Conservation (phyloP, 2,797 vertebrate species). For the Sardinella longiceps region DNA sequence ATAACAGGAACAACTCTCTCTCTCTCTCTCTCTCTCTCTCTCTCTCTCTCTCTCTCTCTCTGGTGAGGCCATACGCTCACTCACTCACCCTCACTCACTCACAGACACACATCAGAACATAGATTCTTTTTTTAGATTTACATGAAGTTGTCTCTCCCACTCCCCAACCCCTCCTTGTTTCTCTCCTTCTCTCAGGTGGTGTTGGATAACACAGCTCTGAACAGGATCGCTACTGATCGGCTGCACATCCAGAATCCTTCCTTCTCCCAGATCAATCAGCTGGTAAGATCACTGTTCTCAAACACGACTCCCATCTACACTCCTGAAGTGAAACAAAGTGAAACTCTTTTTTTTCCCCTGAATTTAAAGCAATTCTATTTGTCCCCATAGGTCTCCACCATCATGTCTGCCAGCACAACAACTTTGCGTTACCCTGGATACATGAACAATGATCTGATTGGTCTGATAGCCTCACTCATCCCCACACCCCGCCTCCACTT, state of each 20-base stretch:
- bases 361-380: not conserved
- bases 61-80: too few species aligned
- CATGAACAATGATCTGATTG: conserved; percentile 97
- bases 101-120: too few species aligned
- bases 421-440: conserved; percentile 93
- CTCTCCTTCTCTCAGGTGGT: conserved; percentile 80
- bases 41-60: too few species aligned
- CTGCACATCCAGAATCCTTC: conserved; percentile 97
- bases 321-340: too few species aligned
- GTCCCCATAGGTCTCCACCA: conserved; percentile 89
- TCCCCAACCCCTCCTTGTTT: too few species aligned
- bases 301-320: not conserved
- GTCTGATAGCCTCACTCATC: conserved; percentile 93
- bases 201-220: conserved; percentile 94
- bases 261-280: conserved; percentile 97
- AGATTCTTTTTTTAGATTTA: too few species aligned
- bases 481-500: conserved; percentile 94
- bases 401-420: conserved; percentile 97
- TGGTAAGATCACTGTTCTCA: conserved; percentile 79
- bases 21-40: too few species aligned
- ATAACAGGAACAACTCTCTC: too few species aligned
- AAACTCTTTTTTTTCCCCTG: too few species aligned
- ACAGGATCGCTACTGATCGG: conserved; percentile 93
- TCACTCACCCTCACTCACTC: too few species aligned
- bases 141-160: too few species aligned